Conservation (phyloP, 2,797 vertebrate genomes). For the Chelonia mydas region DNA sequence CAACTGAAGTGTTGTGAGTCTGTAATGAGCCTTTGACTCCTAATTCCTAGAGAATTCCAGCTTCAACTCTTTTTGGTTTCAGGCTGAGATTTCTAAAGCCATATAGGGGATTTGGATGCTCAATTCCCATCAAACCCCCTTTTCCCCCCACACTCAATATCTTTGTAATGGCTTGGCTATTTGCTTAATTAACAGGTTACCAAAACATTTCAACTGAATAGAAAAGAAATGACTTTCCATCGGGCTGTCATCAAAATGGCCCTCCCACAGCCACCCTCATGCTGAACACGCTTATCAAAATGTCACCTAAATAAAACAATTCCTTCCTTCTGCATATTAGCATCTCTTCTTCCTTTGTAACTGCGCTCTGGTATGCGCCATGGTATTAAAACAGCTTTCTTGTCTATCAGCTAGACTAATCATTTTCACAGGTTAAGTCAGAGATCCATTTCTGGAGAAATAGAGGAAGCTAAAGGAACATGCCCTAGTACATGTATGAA, state of each 20-base stretch:
- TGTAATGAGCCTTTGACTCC: background rate
- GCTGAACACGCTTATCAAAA: background rate
- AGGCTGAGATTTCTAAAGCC: background rate
- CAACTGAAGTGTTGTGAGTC: background rate
- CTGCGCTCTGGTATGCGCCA: background rate
- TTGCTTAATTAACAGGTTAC: background rate
- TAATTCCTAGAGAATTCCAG: background rate
- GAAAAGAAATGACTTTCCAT: background rate
- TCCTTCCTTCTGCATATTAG: background rate
- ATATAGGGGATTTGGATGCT: background rate
- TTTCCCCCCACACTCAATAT: background rate
- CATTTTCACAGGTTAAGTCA: background rate
- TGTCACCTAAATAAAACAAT: background rate
- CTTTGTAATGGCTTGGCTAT: background rate
- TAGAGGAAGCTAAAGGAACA: background rate
- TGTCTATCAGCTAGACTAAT: background rate
- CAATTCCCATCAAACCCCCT: background rate
- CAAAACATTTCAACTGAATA: background rate
- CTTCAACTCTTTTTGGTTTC: background rate
- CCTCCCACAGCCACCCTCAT: background rate
- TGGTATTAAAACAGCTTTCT: background rate
- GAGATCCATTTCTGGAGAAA: background rate
- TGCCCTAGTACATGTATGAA: fast-evolving
- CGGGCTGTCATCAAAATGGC: background rate
- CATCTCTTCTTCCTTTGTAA: background rate